These are phyloP conservation scores for Aphodius sticticus DNA, from an alignment of 2,888 invertebrate genomes.

Conservation along the genomic window DNA sequence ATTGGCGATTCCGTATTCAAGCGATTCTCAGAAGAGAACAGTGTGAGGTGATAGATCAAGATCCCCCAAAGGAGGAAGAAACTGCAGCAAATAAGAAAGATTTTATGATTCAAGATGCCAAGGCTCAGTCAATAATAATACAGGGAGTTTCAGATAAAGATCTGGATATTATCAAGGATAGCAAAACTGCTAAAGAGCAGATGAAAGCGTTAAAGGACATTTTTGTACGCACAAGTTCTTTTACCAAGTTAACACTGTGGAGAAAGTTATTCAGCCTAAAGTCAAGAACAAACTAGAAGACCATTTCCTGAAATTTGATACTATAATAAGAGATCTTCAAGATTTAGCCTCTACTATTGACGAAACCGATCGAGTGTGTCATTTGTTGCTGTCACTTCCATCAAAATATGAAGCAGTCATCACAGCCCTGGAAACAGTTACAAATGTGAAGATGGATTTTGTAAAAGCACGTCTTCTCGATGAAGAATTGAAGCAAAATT, in stretches of 20 bases:
- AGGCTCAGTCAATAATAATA: constrained; percentile 37
- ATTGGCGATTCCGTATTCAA: too few relatives aligned
- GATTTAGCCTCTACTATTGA: constrained; percentile 11
- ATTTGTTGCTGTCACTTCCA: constrained; percentile 21
- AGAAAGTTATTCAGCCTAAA: constrained; percentile 9
- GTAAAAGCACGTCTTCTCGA: constrained; percentile 10
- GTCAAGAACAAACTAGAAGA: constrained; percentile 16
- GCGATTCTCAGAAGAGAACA: too few relatives aligned
- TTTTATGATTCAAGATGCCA: constrained; percentile 31
- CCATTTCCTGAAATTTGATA: constrained; percentile 8
- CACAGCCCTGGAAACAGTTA: background rate
- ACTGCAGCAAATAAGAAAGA: too few relatives aligned
- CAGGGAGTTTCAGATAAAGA: constrained; percentile 40
- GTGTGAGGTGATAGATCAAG: too few relatives aligned
- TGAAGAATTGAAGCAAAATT: constrained; percentile 13
- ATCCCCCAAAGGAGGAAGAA: too few relatives aligned
- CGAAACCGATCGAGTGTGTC: constrained; percentile 24
- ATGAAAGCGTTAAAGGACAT: constrained; percentile 31
- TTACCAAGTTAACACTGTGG: constrained; percentile 33
- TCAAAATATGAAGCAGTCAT: background rate
- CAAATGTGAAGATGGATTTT: constrained; percentile 23
- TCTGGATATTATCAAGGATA: constrained; percentile 36
- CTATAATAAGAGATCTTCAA: background rate
- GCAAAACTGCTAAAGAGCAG: background rate
- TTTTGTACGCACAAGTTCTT: constrained; percentile 38